These are phyloP conservation scores for Auanema sp. DNA, from an alignment of 2,888 invertebrate species.

Conservation along the genomic window DNA sequence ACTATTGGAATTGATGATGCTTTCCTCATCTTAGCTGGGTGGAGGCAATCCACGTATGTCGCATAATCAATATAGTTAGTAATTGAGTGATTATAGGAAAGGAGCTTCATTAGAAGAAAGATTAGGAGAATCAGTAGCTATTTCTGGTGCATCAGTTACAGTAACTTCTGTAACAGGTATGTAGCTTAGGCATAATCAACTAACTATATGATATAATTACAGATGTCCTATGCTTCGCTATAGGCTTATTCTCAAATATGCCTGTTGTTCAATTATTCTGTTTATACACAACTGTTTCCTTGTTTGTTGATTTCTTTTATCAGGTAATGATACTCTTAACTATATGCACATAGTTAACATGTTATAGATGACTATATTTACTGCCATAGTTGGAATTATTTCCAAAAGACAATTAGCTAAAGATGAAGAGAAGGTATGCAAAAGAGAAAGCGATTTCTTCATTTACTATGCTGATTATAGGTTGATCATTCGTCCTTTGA, in stretches of 20 bases:
- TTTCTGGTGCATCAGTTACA: slow-evolving; percentile 49
- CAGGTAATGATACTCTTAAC: slow-evolving; percentile 31
- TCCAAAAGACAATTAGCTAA: slow-evolving; percentile 18
- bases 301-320: slow-evolving; percentile 59
- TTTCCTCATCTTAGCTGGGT: slow-evolving; percentile 59
- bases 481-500: slow-evolving; percentile 23
- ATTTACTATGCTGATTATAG: neutral
- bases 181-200: neutral
- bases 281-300: slow-evolving; percentile 56
- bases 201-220: slow-evolving; percentile 1
- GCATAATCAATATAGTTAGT: neutral
- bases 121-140: slow-evolving; percentile 41
- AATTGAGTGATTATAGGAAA: slow-evolving; percentile 29
- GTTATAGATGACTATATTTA: slow-evolving; percentile 61
- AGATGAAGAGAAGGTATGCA: neutral
- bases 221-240: slow-evolving; percentile 61
- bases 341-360: slow-evolving; percentile 10
- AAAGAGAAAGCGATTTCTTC: neutral
- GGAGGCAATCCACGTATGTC: slow-evolving; percentile 58
- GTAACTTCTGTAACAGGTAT: slow-evolving; percentile 44
- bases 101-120: slow-evolving; percentile 40
- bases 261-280: slow-evolving; percentile 61
- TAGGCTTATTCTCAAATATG: slow-evolving; percentile 59
- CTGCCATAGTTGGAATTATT: slow-evolving; percentile 50
- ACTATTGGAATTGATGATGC: slow-evolving; percentile 63